Conservation (phyloP, 2,113 vertebrate genomes). For the Zootoca vivipara region DNA sequence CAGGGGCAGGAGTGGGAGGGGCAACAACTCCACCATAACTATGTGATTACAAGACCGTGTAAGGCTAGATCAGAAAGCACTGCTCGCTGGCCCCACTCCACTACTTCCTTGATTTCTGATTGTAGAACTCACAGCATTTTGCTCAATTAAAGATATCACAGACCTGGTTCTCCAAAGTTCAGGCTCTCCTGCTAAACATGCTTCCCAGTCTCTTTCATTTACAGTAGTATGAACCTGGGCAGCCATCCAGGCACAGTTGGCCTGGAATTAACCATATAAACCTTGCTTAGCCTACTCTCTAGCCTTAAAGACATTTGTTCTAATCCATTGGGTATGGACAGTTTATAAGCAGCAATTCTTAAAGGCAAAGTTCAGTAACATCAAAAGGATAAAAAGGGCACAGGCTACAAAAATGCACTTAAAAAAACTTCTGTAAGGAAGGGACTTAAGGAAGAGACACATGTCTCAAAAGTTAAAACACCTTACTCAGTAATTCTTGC, state of each 20-base stretch:
- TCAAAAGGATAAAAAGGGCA: constrained; percentile 26
- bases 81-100: not conserved
- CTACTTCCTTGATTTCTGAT: not conserved
- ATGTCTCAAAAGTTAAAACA: constrained; percentile 29
- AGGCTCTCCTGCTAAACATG: not conserved
- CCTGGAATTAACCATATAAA: not conserved
- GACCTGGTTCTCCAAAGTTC: no score
- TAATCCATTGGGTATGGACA: constrained; percentile 35
- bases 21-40: not conserved
- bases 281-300: not conserved
- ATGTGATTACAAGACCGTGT: not conserved
- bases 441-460: constrained; percentile 42
- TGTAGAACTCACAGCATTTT: not conserved
- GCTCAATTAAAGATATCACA: not conserved
- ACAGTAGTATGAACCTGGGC: not conserved
- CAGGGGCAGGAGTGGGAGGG: not conserved
- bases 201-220: not conserved
- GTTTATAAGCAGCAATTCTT: constrained; percentile 33
- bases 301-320: not conserved
- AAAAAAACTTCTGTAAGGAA: constrained; percentile 49
- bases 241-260: not conserved
- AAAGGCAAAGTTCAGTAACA: constrained; percentile 59
- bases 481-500: not conserved
- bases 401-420: constrained; percentile 52
- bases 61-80: not conserved